Conservation (phyloP, 2,113 vertebrate genomes). For the Rhabdornis inornatus region DNA sequence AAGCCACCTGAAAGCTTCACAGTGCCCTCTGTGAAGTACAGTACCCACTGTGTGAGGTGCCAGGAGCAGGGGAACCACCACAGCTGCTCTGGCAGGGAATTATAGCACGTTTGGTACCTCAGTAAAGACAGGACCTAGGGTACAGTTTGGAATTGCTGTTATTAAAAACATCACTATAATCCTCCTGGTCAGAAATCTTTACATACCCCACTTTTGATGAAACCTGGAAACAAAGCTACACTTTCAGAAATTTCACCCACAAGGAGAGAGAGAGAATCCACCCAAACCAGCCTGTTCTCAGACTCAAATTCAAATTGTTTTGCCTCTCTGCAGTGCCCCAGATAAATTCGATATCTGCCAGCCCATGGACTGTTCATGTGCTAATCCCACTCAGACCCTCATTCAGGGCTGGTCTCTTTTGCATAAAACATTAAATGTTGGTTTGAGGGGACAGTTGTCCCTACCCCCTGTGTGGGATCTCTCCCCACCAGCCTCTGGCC, state of each 20-base stretch:
- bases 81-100: not conserved
- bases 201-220: not conserved
- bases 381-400: constrained; percentile 26
- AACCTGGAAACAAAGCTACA: not conserved
- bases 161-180: not conserved
- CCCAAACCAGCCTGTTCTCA: not conserved
- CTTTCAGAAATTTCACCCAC: not conserved
- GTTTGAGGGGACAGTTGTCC: constrained; percentile 9
- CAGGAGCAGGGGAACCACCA: not conserved
- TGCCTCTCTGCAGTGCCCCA: not conserved
- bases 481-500: not conserved
- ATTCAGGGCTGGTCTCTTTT: not conserved
- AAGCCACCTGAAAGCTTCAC: not conserved
- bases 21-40: too few relatives aligned
- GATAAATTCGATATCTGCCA: constrained; percentile 12
- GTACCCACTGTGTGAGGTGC: not conserved
- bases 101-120: accelerated
- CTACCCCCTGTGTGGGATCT: not conserved
- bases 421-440: constrained; percentile 29
- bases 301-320: not conserved
- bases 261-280: not conserved
- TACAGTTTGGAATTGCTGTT: not conserved
- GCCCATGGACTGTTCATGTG: constrained; percentile 22
- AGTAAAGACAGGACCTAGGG: not conserved
- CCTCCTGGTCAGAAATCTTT: not conserved